Base-by-base conservation (phyloP, 2,888 invertebrate species). In the Heliconius erato region DNA sequence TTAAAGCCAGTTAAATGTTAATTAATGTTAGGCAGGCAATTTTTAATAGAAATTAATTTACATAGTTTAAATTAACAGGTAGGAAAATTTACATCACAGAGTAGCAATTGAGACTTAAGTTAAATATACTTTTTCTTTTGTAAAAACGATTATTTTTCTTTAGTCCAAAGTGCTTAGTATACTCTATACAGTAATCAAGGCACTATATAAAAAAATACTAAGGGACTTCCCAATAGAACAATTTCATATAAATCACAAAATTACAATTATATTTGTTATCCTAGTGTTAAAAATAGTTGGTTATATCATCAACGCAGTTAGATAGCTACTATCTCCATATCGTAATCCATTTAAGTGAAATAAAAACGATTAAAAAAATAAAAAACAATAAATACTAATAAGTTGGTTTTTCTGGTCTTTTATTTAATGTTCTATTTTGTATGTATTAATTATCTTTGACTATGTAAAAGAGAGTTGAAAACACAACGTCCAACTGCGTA, bases 271-370 rank as follows among this genome's bases (percentile, higher is more conserved):
- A 23, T 71, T n/a, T 71, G 12, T 5, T 71, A 72, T 44, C 26
- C 7, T 26, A 72, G 16, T 16, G 40, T 72, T 26, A 23, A 5
- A 14, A 72, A 44, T 40, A 14, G 26, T 23, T 40, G 44, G 26
- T 23, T 14, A 16, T 26, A 26, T 69, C 14, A 72, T 72, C 71
- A 72, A 14, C 40, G 26, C 40, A 40, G 71, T n/a, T n/a, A n/a
- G 44, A 72, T 72, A 72, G 44, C 71, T 26, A 7, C 44, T 72
- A 44, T 72, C 71, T 72, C 5, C 4, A 71, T 71, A 44, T 72
- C 71, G 40, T 11, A 14, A 72, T 44, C 40, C 2, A 44, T 5
- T 72, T 14, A 14, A 40, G 6, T 44, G 40, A 0, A 72, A 35
- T n/a, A 40, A 40, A 35, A 40, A 11, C 40, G 35, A 14, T n/a